Conservation (phyloP, 2,888 invertebrate species). For the Actias luna region DNA sequence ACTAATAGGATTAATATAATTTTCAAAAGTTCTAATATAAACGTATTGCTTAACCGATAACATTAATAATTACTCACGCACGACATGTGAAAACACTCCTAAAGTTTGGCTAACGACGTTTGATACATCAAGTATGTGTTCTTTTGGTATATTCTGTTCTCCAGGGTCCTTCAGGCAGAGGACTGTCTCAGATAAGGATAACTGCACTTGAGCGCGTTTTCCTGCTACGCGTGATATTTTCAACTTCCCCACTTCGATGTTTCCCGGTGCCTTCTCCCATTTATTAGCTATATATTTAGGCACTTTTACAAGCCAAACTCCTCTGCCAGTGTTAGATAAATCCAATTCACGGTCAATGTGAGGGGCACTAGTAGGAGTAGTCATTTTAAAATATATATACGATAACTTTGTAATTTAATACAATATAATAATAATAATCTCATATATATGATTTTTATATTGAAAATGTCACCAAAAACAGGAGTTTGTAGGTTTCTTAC, state of each 20-base stretch:
- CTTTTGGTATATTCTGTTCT: constrained; percentile 92
- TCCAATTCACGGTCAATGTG: constrained; percentile 92
- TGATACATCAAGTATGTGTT: constrained; percentile 95
- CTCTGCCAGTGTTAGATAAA: constrained; percentile 92
- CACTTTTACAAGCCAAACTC: constrained; percentile 98
- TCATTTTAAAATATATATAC: constrained; percentile 32
- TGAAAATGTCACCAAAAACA: background rate
- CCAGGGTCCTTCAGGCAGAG: constrained; percentile 89
- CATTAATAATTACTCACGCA: constrained; percentile 79
- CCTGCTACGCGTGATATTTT: constrained; percentile 91
- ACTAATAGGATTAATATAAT: background rate
- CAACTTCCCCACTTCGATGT: constrained; percentile 96
- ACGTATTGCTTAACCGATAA: background rate
- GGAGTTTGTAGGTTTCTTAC: background rate
- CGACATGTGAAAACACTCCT: constrained; percentile 94
- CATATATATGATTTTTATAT: background rate
- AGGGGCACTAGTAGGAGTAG: constrained; percentile 50
- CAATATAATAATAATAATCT: background rate
- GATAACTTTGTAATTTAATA: background rate
- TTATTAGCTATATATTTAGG: constrained; percentile 97
- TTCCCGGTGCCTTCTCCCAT: constrained; percentile 96
- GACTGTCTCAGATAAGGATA: constrained; percentile 91
- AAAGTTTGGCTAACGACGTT: constrained; percentile 95
- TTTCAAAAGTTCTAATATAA: background rate
- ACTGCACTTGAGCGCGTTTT: constrained; percentile 93